A percentile compares a stretch with the other conserved stretches of the same genome.
These are phyloP conservation scores for Rhynchomys soricoides DNA, from an alignment of 2,113 vertebrate genomes.

Conservation along the genomic window DNA sequence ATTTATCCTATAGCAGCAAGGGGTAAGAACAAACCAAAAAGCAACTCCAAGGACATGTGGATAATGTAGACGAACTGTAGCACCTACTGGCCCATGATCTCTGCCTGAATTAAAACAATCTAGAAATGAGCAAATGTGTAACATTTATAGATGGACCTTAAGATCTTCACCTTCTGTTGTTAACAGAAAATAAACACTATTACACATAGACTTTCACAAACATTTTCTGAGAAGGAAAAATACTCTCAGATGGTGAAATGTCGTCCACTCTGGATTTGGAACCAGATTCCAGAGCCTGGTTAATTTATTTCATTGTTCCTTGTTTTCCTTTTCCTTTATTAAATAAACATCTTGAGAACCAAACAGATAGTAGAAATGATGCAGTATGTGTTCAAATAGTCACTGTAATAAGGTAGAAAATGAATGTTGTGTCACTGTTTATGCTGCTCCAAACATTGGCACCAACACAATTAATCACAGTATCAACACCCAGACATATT, in stretches of 20 bases:
- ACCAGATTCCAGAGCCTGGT: background rate
- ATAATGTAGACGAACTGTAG: background rate
- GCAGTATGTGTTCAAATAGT: background rate
- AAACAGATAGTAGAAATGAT: background rate
- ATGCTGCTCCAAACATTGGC: background rate
- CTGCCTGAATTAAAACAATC: background rate
- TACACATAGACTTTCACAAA: background rate
- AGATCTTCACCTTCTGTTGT: background rate
- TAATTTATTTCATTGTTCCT: background rate
- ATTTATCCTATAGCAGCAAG: background rate
- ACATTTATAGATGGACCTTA: background rate
- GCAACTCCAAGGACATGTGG: background rate
- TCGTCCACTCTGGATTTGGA: background rate
- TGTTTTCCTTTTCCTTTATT: background rate
- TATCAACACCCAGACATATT: background rate
- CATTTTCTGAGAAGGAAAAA: background rate
- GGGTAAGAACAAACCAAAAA: background rate
- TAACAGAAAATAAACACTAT: background rate
- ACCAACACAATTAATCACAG: background rate
- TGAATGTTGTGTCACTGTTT: background rate
- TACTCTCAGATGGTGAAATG: background rate
- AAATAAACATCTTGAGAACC: background rate
- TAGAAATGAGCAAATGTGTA: background rate
- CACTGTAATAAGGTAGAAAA: background rate
- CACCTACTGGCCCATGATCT: background rate